Evolutionary conservation across 2,113 vertebrate species (phyloP).

Genomic region (Chamaea fasciata): DNA sequence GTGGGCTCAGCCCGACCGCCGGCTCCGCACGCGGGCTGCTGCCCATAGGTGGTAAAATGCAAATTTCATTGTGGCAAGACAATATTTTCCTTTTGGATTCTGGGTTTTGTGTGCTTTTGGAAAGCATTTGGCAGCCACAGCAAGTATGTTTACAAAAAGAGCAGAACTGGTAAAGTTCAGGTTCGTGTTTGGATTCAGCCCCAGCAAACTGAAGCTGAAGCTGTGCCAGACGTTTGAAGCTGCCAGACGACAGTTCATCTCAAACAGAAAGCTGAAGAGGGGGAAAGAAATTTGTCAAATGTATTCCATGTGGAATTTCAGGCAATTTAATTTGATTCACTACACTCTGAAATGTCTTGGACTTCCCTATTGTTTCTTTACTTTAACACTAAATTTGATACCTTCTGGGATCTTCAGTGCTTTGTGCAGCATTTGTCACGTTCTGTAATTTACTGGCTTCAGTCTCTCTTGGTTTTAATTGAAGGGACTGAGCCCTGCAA

Average conservation of each 20-base stretch:
- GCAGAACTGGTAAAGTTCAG: constrained; percentile 65
- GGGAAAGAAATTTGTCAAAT: constrained; percentile 67
- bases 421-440: constrained; percentile 54
- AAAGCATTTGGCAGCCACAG: constrained; percentile 49
- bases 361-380: constrained; percentile 60
- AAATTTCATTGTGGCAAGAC: constrained; percentile 30
- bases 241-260: constrained; percentile 69
- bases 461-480: constrained; percentile 6
- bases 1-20: fast-evolving
- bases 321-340: constrained; percentile 65
- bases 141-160: constrained; percentile 59
- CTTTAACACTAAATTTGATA: constrained; percentile 50
- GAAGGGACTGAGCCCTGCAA: neutral
- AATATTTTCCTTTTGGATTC: constrained; percentile 36
- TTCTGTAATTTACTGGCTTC: constrained; percentile 43
- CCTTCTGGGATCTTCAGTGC: constrained; percentile 41
- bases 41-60: neutral
- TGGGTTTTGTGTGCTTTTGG: constrained; percentile 58
- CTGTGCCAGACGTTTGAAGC: constrained; percentile 54
- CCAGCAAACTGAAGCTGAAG: constrained; percentile 59
- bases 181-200: constrained; percentile 62
- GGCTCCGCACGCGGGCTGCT: fast-evolving
- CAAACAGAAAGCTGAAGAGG: constrained; percentile 67
- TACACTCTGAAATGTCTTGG: constrained; percentile 54
- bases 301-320: constrained; percentile 62